Evolutionary conservation across 2,797 vertebrate species (phyloP), one percentile per base, ranked within the genome.

Genomic region (Picus viridis): DNA sequence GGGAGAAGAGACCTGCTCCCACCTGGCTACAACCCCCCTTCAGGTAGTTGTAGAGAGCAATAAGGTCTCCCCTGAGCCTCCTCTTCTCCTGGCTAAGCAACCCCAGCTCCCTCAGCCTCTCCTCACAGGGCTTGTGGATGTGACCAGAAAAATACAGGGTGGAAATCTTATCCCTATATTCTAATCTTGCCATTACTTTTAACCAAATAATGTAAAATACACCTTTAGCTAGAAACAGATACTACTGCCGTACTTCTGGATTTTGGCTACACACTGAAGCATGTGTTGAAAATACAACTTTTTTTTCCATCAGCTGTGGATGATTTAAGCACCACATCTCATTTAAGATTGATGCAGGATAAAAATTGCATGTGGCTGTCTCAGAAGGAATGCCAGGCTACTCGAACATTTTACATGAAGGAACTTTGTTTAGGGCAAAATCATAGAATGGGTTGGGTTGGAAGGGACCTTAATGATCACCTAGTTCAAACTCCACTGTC

Each of bases 221-320:
- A n/a, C 4, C 16, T 79, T 61, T 53, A 29, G 26, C 10, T 51
- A 62, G 15, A 82, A 62, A 6, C 3, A 76, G 22, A 14, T 29
- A 11, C 4, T 80, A 5, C 29, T 22, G 27, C 2, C 53, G 36
- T 22, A 12, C 12, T 24, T 3, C 20, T 61, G 17, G 0, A 2
- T 30, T 83, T 69, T 79, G 18, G 15, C 1, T 29, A 39, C 12
- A 17, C 3, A 30, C 6, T 32, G 53, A 65, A 67, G 7, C 0
- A 11, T 12, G 12, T 73, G 83, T 88, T 57, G 6, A 81, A 90
- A 68, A 58, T 4, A 16, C 3, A 2, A 3, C 1, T 58, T 67
- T 75, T 61, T 64, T 20, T 9, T 41, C 43, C 51, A 14, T 16
- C 67, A 20, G 3, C 16, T 75, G 12, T 12, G 13, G 11, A 34